Evolutionary conservation across 2,113 vertebrate genomes (phyloP), one percentile per base, ranked within the genome.

Genomic region (Vanacampus margaritifer): DNA sequence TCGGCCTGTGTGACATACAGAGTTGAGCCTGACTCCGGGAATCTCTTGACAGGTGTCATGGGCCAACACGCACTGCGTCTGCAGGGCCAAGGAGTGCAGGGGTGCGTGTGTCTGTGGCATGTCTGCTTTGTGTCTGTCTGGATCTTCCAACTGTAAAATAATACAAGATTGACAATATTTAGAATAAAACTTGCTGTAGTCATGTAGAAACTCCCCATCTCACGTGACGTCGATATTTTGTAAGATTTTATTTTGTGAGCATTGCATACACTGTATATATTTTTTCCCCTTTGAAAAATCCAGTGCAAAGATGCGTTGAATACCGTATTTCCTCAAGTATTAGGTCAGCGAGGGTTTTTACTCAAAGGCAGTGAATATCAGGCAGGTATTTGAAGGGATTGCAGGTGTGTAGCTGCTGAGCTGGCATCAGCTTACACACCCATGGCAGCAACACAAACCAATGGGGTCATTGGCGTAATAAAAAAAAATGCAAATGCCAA

Each of bases 81-180:
- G 75, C 56, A 79, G 73, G 72, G 74, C 68, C 71, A 71, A 75
- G 59, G 79, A 75, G 78, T 81, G 79, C 79, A 79, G 59, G 57
- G 73, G 84, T 76, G 69, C 76, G 75, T 78, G 69, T 79, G 81
- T 76, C 77, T 85, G 75, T 79, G 83, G 79, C 71, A 85, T 87
- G 75, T 79, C 84, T 75, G 79, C 79, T 87, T 89, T 88, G 82
- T 89, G 88, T 88, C 68, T 79, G 84, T 82, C 78, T 87, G 69
- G 72, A 71, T 83, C 68, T 77, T 85, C 63, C 37, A 67, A 65
- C 64, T 69, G 65, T 76, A 41, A 59, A 51, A 54, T 43, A 21
- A 81, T 66, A 60, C 1, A 45, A 13, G 24, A 65, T 14, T 12
- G 13, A 28, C 13, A 28, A 28, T 28, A 28, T 16, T 16, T 14